Percentiles rank a stretch among this genome's conserved stretches.
These are phyloP conservation scores for Odontomyia ornata DNA, from an alignment of 2,888 invertebrate genomes.

Conservation along the genomic window DNA sequence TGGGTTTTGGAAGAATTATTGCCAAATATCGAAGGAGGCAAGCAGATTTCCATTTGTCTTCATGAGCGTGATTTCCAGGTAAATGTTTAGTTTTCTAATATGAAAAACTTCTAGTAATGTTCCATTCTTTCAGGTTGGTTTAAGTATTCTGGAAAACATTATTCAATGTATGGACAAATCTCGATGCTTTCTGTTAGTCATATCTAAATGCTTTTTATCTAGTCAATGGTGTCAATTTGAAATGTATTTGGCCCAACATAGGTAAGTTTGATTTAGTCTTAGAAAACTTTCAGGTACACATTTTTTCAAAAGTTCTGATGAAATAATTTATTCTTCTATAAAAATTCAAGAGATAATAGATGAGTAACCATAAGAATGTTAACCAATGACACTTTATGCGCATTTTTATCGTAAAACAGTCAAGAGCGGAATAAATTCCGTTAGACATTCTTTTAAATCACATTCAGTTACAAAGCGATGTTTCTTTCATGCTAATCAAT, in stretches of 20 bases:
- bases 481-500: too few species aligned
- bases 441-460: too few species aligned
- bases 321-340: not conserved
- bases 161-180: slow-evolving; percentile 75
- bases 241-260: slow-evolving; percentile 75
- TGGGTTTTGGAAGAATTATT: slow-evolving; percentile 73
- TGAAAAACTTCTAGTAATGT: not conserved
- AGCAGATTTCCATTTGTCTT: slow-evolving; percentile 71
- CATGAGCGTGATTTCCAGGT: slow-evolving; percentile 78
- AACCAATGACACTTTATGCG: too few species aligned
- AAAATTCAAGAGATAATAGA: too few species aligned
- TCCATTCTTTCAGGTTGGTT: slow-evolving; percentile 66
- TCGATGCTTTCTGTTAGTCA: slow-evolving; percentile 70
- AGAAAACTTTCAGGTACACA: not conserved
- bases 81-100: slow-evolving; percentile 38
- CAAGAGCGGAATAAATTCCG: too few species aligned
- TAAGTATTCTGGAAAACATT: slow-evolving; percentile 76
- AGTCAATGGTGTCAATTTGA: slow-evolving; percentile 81
- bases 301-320: too few species aligned
- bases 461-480: too few species aligned
- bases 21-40: slow-evolving; percentile 70
- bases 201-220: slow-evolving; percentile 71
- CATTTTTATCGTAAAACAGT: too few species aligned
- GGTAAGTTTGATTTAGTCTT: slow-evolving; percentile 60
- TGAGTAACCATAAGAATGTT: too few species aligned